Conservation (phyloP, 2,113 vertebrate genomes). For the Scophthalmus maximus region DNA sequence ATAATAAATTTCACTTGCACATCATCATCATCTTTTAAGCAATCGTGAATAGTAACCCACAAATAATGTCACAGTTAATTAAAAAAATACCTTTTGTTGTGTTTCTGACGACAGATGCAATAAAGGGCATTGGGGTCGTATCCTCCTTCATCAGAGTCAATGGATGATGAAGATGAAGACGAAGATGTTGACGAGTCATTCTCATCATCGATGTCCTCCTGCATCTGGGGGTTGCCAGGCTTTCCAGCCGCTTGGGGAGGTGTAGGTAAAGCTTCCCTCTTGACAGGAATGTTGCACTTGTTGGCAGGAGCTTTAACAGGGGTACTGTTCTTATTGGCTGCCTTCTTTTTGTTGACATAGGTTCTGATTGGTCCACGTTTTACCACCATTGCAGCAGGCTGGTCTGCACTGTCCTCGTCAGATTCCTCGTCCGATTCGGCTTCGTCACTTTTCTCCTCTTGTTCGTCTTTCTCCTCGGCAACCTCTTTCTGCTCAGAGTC, state of each 20-base stretch:
- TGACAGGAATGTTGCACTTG: constrained; percentile 58
- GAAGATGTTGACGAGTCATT: constrained; percentile 46
- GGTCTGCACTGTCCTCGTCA: constrained; percentile 65
- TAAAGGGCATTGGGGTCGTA: constrained; percentile 95
- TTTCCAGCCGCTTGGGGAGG: constrained; percentile 22
- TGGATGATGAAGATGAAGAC: constrained; percentile 70
- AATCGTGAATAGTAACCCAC: neutral
- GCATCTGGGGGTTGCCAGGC: constrained; percentile 43
- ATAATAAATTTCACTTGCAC: neutral
- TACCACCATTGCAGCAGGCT: constrained; percentile 61
- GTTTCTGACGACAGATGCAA: constrained; percentile 96
- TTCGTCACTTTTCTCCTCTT: constrained; percentile 10
- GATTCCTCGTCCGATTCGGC: constrained; percentile 21
- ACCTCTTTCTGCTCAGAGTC: constrained; percentile 63
- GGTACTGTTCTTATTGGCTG: constrained; percentile 46
- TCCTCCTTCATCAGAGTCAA: constrained; percentile 88
- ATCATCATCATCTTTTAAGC: neutral
- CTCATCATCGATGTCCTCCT: constrained; percentile 53
- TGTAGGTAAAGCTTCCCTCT: constrained; percentile 63
- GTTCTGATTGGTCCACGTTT: constrained; percentile 75
- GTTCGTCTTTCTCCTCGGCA: constrained; percentile 65
- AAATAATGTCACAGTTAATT: neutral
- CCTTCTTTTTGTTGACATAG: constrained; percentile 69
- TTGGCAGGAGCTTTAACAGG: constrained; percentile 40
- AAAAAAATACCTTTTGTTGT: constrained; percentile 91